These are phyloP conservation scores for Xylophagus ater DNA, from an alignment of 2,888 invertebrate genomes.

Conservation along the genomic window DNA sequence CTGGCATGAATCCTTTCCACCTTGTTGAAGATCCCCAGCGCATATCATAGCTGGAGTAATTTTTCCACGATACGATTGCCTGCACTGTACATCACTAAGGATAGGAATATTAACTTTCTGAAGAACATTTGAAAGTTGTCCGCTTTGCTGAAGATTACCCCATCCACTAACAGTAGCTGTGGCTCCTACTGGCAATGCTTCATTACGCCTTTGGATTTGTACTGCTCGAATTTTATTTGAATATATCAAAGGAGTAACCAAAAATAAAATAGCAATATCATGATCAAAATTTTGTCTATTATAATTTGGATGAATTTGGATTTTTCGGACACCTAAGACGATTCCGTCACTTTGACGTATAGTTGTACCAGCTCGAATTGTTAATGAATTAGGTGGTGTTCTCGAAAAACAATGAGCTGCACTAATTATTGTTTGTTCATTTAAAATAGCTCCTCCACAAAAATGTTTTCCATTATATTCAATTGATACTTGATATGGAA, in stretches of 20 bases:
- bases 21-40: conserved; percentile 40
- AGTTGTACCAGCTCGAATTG: neutral
- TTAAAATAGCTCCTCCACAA: neutral
- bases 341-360: neutral
- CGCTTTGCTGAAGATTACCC: conserved; percentile 8
- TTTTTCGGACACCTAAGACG: neutral
- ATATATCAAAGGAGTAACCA: neutral
- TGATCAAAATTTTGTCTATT: neutral
- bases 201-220: conserved; percentile 4
- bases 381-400: neutral
- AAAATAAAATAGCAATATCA: neutral
- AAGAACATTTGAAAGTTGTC: neutral
- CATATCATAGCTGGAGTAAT: conserved; percentile 45
- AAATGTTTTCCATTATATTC: neutral
- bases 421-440: neutral
- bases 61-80: too few relatives aligned
- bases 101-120: neutral
- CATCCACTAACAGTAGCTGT: conserved; percentile 14
- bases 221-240: conserved; percentile 2
- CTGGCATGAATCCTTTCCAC: conserved; percentile 40
- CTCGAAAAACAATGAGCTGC: neutral
- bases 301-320: neutral
- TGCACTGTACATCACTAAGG: too few relatives aligned
- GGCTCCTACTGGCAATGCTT: conserved; percentile 5
- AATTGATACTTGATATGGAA: neutral